phyloP scores from a whole-genome alignment of 2,888 invertebrate genomes.

The Pollenia angustigena region DNA sequence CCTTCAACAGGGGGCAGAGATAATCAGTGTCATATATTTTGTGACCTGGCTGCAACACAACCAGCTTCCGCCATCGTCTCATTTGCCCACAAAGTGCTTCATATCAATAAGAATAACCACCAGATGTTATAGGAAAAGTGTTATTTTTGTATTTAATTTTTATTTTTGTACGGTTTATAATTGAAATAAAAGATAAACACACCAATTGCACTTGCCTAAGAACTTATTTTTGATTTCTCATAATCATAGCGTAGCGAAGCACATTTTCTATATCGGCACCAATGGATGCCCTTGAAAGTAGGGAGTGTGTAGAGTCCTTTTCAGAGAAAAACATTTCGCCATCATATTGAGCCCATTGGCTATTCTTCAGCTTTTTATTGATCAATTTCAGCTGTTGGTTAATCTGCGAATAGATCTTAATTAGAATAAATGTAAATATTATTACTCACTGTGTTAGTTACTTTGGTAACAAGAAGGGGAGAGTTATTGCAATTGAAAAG shows the following conservation, averaged over 20 bases:
- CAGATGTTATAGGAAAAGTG: constrained; percentile 73
- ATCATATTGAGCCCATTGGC: constrained; percentile 39
- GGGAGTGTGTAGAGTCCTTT: constrained; percentile 41
- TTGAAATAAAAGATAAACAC: constrained; percentile 21
- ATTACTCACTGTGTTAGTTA: not conserved
- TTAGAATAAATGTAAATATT: not conserved
- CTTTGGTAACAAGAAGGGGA: constrained; percentile 76
- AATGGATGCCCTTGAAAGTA: constrained; percentile 45
- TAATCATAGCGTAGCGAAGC: constrained; percentile 58
- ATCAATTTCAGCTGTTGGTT: constrained; percentile 58
- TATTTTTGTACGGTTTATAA: constrained; percentile 11
- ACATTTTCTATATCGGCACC: constrained; percentile 36
- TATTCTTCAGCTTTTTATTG: constrained; percentile 19
- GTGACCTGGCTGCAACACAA: constrained; percentile 95
- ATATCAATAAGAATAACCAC: constrained; percentile 76
- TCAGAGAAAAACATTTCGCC: constrained; percentile 33
- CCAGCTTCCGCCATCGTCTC: constrained; percentile 96
- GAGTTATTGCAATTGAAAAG: constrained; percentile 77
- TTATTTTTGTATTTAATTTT: not conserved
- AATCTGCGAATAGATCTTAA: constrained; percentile 40
- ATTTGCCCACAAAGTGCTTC: constrained; percentile 81
- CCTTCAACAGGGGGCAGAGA: constrained; percentile 92
- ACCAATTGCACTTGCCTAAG: not conserved
- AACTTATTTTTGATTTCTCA: constrained; percentile 45
- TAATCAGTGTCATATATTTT: constrained; percentile 98